phyloP scores from a whole-genome alignment of 2,888 invertebrate genomes.

The Trachelus tabidus region DNA sequence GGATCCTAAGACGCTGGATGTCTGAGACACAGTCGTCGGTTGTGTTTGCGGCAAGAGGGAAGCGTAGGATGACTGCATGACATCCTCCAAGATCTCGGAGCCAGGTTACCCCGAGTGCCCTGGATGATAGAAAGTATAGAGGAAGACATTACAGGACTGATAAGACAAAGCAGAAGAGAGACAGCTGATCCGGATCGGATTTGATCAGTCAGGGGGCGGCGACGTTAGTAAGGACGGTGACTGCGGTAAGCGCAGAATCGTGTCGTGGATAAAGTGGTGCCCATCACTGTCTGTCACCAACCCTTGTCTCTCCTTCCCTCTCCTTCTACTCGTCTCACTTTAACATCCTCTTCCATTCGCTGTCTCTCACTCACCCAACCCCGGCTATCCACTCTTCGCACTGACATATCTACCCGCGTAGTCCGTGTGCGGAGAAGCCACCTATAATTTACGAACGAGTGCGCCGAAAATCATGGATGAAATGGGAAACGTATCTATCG shows the following conservation, averaged over 20 bases:
- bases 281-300: slow-evolving; percentile 61
- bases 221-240: slow-evolving; percentile 53
- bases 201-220: slow-evolving; percentile 38
- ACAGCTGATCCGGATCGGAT: slow-evolving; percentile 36
- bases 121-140: slow-evolving; percentile 8
- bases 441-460: slow-evolving; percentile 22
- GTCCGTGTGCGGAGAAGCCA: neutral
- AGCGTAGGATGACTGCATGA: neutral
- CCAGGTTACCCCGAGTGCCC: neutral
- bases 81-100: neutral
- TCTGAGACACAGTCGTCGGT: neutral
- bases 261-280: slow-evolving; percentile 63
- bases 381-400: neutral
- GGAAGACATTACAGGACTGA: slow-evolving; percentile 14
- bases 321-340: neutral
- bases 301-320: slow-evolving; percentile 14
- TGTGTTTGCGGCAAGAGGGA: neutral
- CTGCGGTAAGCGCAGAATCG: slow-evolving; percentile 64
- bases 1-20: slow-evolving; percentile 16
- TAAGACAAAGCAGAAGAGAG: slow-evolving; percentile 18
- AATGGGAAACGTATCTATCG: slow-evolving; percentile 3
- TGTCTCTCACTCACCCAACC: neutral
- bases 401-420: neutral
- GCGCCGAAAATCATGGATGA: neutral
- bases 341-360: neutral